Conservation (phyloP, 1,140 invertebrate species). For the Drosophila lacteicornis region DNA sequence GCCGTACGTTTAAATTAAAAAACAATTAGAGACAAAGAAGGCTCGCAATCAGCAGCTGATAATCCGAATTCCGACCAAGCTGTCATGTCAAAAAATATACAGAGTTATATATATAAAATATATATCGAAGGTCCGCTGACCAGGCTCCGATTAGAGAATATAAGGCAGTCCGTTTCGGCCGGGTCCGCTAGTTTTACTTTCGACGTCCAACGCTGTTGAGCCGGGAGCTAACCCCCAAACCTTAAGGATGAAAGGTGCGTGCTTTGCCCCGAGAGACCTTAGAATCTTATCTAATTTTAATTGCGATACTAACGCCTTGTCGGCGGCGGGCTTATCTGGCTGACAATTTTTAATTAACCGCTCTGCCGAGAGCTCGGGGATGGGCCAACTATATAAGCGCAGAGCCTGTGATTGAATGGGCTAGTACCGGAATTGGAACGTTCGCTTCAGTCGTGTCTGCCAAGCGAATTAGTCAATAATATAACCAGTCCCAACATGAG, state of each 20-base stretch:
- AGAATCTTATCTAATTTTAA: constrained; percentile 65
- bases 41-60: constrained; percentile 44
- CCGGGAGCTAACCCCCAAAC: constrained; percentile 17
- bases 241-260: constrained; percentile 46
- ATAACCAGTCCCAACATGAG: constrained; percentile 20
- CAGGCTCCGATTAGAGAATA: constrained; percentile 32
- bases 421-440: constrained; percentile 42
- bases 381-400: constrained; percentile 36
- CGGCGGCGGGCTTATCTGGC: constrained; percentile 57
- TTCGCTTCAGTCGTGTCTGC: constrained; percentile 18
- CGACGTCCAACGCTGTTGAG: constrained; percentile 34
- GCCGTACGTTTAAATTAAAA: constrained; percentile 53
- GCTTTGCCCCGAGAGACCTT: constrained; percentile 17
- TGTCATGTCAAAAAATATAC: constrained; percentile 32
- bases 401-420: constrained; percentile 25
- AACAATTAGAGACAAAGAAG: constrained; percentile 48
- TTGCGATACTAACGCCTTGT: constrained; percentile 46
- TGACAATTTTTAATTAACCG: constrained; percentile 68
- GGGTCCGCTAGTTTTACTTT: constrained; percentile 41
- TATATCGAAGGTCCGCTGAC: constrained; percentile 24
- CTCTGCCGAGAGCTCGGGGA: constrained; percentile 18
- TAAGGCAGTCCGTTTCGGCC: constrained; percentile 34
- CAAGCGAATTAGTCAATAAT: constrained; percentile 21
- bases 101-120: not conserved
- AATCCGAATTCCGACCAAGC: constrained; percentile 28